phyloP scores from a whole-genome alignment of 2,888 invertebrate genomes.

The Drosophila mulleri region DNA sequence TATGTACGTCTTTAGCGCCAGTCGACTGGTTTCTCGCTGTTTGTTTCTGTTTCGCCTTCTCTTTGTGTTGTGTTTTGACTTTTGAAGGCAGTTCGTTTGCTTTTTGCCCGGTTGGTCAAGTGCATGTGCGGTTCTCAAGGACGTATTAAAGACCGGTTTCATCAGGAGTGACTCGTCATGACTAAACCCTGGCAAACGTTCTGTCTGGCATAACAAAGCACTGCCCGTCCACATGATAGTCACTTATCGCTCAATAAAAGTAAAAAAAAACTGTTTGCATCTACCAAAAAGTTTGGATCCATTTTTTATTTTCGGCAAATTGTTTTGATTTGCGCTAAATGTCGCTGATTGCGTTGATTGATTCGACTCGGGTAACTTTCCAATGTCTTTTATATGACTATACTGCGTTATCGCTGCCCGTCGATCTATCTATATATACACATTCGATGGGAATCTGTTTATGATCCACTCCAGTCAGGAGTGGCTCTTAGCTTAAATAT shows the following conservation, averaged over 20 bases:
- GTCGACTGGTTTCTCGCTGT: constrained; percentile 11
- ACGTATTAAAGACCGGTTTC: constrained; percentile 65
- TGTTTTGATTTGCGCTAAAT: constrained; percentile 70
- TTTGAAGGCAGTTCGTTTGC: constrained; percentile 76
- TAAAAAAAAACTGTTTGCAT: constrained; percentile 27
- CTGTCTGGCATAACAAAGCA: constrained; percentile 20
- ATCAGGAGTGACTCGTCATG: constrained; percentile 35
- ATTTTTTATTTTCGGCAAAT: constrained; percentile 53
- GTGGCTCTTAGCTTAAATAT: constrained; percentile 45
- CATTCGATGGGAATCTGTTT: constrained; percentile 3
- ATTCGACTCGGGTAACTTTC: constrained; percentile 71
- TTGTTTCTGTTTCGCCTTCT: constrained; percentile 34
- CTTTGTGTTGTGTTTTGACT: constrained; percentile 19
- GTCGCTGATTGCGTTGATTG: constrained; percentile 73
- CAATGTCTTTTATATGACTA: constrained; percentile 32
- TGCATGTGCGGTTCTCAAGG: constrained; percentile 72
- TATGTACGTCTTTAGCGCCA: not conserved
- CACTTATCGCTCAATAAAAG: constrained; percentile 38
- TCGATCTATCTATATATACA: not conserved
- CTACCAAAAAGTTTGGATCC: constrained; percentile 15
- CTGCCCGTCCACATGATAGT: constrained; percentile 37
- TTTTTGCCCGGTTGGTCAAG: constrained; percentile 63
- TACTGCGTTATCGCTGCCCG: constrained; percentile 31
- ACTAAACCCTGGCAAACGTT: constrained; percentile 45
- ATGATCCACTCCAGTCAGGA: constrained; percentile 39